Conservation (phyloP, 2,797 vertebrate genomes). For the Anabas testudineus region DNA sequence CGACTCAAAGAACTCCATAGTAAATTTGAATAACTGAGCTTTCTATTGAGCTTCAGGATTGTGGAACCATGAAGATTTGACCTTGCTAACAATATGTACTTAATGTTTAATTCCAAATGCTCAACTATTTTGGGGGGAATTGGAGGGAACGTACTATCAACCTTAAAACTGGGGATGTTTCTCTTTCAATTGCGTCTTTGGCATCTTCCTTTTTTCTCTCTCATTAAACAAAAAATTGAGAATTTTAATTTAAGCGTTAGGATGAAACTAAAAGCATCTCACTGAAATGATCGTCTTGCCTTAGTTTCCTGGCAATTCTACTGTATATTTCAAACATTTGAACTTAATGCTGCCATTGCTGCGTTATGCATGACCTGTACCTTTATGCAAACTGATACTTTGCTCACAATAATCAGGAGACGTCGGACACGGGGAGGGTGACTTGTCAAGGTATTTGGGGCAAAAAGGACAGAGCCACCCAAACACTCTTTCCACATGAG, state of each 20-base stretch:
- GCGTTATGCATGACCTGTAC: constrained; percentile 47
- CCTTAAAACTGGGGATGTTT: constrained; percentile 34
- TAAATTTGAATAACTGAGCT: constrained; percentile 80
- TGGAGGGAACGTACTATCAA: constrained; percentile 35
- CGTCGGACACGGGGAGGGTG: constrained; percentile 51
- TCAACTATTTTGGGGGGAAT: constrained; percentile 35
- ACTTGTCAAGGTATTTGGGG: constrained; percentile 72
- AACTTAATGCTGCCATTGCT: constrained; percentile 22
- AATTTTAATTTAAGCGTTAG: constrained; percentile 4
- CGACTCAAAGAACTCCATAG: constrained; percentile 71
- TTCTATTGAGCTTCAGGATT: constrained; percentile 77
- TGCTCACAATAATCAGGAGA: constrained; percentile 46
- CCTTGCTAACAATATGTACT: constrained; percentile 76
- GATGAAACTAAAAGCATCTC: constrained; percentile 3
- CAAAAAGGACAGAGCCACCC: constrained; percentile 79
- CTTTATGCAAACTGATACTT: constrained; percentile 44
- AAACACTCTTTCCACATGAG: constrained; percentile 83
- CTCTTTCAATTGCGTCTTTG: constrained; percentile 2
- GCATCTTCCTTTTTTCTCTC: constrained; percentile 2
- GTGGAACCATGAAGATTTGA: constrained; percentile 75
- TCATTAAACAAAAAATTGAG: background rate
- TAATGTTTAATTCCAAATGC: constrained; percentile 70
- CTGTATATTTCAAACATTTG: constrained; percentile 8
- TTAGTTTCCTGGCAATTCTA: background rate
- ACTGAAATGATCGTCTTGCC: background rate